A percentile compares a stretch with the other conserved stretches of the same genome.
These are phyloP conservation scores for Chirona hameri DNA, from an alignment of 2,888 invertebrate species.

Conservation along the genomic window DNA sequence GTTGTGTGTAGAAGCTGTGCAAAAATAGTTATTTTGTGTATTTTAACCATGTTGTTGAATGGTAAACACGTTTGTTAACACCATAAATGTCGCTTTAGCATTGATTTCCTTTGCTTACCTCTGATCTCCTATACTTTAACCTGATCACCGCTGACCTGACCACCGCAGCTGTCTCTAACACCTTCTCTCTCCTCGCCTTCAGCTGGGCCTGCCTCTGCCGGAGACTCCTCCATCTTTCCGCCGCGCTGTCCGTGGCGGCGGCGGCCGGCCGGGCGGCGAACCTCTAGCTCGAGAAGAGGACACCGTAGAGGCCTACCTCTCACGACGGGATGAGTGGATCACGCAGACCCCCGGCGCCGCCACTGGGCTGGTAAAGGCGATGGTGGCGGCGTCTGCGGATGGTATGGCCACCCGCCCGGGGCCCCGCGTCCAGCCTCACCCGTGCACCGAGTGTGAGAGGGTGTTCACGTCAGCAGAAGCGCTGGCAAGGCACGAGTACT, in stretches of 20 bases:
- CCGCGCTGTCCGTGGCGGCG: neutral
- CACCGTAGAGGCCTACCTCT: conserved; percentile 1
- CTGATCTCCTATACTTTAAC: too few relatives aligned
- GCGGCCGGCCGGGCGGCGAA: neutral
- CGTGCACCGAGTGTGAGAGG: neutral
- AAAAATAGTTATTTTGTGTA: too few relatives aligned
- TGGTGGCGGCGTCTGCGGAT: neutral
- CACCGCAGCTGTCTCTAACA: neutral
- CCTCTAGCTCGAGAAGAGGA: neutral
- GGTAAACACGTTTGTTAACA: too few relatives aligned
- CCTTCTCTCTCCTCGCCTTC: neutral
- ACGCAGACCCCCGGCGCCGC: conserved; percentile 6
- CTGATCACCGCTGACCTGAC: too few relatives aligned
- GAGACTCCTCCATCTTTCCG: neutral
- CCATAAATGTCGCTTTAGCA: too few relatives aligned
- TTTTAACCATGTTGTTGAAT: too few relatives aligned
- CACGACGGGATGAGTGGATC: neutral
- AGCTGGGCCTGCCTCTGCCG: neutral
- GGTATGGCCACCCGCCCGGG: neutral
- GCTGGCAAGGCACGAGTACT: neutral
- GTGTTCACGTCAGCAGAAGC: neutral
- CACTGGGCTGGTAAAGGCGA: neutral
- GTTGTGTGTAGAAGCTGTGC: too few relatives aligned
- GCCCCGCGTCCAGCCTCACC: neutral
- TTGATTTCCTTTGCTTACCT: too few relatives aligned